A percentile compares a stretch with the other conserved stretches of the same genome.
phyloP scores from a whole-genome alignment of 2,888 invertebrate species.

The Junonia oenone region DNA sequence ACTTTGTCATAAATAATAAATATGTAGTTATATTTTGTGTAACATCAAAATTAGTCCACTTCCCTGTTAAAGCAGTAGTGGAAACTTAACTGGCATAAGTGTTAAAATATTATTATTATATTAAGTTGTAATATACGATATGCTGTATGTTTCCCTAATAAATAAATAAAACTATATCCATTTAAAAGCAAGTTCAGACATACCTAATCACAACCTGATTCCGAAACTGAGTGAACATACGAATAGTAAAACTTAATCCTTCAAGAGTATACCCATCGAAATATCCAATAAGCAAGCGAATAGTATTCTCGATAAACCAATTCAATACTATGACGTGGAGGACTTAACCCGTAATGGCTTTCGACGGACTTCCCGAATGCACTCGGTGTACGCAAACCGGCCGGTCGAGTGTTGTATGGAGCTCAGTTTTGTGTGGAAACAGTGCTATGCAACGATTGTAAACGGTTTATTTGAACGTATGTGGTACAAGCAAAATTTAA shows the following conservation, averaged over 20 bases:
- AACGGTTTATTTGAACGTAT: background rate
- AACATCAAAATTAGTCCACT: no score
- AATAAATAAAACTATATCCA: no score
- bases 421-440: slow-evolving; percentile 6
- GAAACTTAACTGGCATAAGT: no score
- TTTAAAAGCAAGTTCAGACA: no score
- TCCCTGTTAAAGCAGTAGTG: no score
- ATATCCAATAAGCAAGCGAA: background rate
- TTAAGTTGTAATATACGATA: no score
- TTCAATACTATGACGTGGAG: background rate
- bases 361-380: slow-evolving; percentile 1
- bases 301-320: background rate
- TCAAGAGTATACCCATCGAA: background rate
- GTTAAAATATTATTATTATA: no score
- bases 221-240: no score
- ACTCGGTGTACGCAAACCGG: background rate
- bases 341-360: background rate
- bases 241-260: background rate
- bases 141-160: no score
- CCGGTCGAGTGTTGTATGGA: background rate
- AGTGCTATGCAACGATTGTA: slow-evolving; percentile 7
- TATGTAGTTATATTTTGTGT: no score
- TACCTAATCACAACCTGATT: no score
- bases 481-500: background rate
- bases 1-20: no score